Percentiles rank a stretch among this genome's conserved stretches.
phyloP scores from a whole-genome alignment of 2,113 vertebrate species.

The Pangasianodon gigas region DNA sequence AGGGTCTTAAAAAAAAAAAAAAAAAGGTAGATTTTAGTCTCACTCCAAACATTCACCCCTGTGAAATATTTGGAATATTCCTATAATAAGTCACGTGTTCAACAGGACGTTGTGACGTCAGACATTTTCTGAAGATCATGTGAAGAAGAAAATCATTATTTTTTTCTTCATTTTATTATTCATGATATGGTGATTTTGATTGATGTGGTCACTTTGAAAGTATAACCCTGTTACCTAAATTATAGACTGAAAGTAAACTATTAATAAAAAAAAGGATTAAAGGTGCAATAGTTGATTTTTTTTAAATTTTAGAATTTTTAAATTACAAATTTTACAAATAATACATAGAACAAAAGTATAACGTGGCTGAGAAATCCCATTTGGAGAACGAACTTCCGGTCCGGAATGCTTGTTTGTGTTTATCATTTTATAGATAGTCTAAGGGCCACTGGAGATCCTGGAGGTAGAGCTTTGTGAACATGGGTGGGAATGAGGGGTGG shows the following conservation, averaged over 20 bases:
- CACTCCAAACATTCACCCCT: too few relatives aligned
- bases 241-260: too few relatives aligned
- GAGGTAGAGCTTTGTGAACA: too few relatives aligned
- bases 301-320: too few relatives aligned
- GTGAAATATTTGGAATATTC: neutral
- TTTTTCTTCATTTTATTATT: neutral
- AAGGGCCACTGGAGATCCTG: neutral
- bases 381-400: neutral
- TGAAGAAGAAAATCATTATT: neutral
- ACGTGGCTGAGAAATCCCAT: neutral
- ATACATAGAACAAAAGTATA: neutral
- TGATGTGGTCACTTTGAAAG: neutral
- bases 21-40: too few relatives aligned
- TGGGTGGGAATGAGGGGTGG: too few relatives aligned
- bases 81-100: neutral
- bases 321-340: too few relatives aligned
- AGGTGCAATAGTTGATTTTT: too few relatives aligned
- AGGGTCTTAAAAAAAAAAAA: neutral
- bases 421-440: too few relatives aligned
- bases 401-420: too few relatives aligned
- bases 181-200: neutral
- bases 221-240: too few relatives aligned
- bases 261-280: too few relatives aligned
- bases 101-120: neutral
- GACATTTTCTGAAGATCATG: neutral